A percentile compares a stretch with the other conserved stretches of the same genome.
Conservation (phyloP, 1,140 invertebrate species). For the Zaprionus tsacasi region DNA sequence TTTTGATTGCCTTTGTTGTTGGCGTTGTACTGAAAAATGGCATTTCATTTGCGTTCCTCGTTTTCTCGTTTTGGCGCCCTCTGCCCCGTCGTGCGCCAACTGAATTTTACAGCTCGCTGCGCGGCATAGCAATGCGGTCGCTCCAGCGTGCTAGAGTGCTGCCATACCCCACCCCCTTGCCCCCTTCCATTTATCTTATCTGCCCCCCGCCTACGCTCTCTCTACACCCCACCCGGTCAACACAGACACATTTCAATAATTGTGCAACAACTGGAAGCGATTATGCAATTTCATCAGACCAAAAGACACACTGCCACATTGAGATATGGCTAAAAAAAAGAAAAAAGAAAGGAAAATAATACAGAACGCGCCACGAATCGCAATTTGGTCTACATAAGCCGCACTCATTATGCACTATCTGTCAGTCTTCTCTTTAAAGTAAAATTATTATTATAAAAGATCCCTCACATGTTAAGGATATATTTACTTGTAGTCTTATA, state of each 20-base stretch:
- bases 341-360: constrained; percentile 17
- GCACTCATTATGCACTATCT: constrained; percentile 18
- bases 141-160: not conserved
- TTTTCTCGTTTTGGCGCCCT: constrained; percentile 43
- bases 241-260: constrained; percentile 78
- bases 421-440: not conserved
- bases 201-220: not conserved
- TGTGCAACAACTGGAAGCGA: constrained; percentile 82
- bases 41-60: constrained; percentile 67
- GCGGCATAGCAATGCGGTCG: constrained; percentile 47
- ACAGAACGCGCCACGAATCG: not conserved
- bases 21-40: constrained; percentile 54
- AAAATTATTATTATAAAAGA: too few relatives aligned
- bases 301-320: constrained; percentile 65
- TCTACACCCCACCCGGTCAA: constrained; percentile 25
- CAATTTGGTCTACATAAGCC: not conserved
- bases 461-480: too few relatives aligned
- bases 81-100: constrained; percentile 51
- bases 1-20: constrained; percentile 64
- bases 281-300: constrained; percentile 82
- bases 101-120: constrained; percentile 79
- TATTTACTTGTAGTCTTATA: too few relatives aligned
- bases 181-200: not conserved
- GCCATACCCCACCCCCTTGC: not conserved
- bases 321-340: constrained; percentile 64